phyloP scores from a whole-genome alignment of 64 coral and sea anemone genomes.

The Porites lutea region DNA sequence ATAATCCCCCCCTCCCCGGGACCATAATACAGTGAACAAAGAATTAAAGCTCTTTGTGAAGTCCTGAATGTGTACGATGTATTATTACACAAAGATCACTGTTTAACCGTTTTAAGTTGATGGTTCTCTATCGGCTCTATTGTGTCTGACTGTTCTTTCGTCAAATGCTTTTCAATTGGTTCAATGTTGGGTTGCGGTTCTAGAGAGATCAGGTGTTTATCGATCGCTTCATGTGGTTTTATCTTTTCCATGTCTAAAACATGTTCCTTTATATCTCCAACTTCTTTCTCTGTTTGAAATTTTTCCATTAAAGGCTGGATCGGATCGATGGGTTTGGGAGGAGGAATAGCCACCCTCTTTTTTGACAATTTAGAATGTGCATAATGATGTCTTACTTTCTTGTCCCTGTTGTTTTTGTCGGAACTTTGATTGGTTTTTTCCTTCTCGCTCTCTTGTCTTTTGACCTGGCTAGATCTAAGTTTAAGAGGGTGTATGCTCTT shows the following conservation, averaged over 20 bases:
- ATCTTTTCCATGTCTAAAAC: slow-evolving; percentile 52
- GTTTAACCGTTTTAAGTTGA: not conserved
- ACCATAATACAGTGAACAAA: too few relatives aligned
- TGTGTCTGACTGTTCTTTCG: not conserved
- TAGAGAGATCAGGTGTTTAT: slow-evolving; percentile 58
- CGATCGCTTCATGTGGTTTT: slow-evolving; percentile 64
- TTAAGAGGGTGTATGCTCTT: not conserved
- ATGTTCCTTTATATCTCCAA: slow-evolving; percentile 60
- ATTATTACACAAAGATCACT: not conserved
- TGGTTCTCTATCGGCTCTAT: slow-evolving; percentile 25
- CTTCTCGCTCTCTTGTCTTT: not conserved
- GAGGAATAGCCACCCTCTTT: slow-evolving; percentile 56
- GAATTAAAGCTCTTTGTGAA: too few relatives aligned
- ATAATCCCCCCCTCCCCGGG: too few relatives aligned
- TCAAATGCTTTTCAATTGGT: slow-evolving; percentile 63
- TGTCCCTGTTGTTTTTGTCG: not conserved
- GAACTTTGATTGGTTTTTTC: not conserved
- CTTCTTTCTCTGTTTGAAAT: slow-evolving; percentile 53
- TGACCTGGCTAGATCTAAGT: not conserved
- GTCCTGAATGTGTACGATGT: not conserved
- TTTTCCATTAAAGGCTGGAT: slow-evolving; percentile 31
- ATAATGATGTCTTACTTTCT: not conserved
- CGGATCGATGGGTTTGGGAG: slow-evolving; percentile 34
- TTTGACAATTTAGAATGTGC: not conserved
- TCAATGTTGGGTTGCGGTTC: slow-evolving; percentile 40